phyloP scores from a whole-genome alignment of 2,113 vertebrate species.

The Eulemur rufifrons region DNA sequence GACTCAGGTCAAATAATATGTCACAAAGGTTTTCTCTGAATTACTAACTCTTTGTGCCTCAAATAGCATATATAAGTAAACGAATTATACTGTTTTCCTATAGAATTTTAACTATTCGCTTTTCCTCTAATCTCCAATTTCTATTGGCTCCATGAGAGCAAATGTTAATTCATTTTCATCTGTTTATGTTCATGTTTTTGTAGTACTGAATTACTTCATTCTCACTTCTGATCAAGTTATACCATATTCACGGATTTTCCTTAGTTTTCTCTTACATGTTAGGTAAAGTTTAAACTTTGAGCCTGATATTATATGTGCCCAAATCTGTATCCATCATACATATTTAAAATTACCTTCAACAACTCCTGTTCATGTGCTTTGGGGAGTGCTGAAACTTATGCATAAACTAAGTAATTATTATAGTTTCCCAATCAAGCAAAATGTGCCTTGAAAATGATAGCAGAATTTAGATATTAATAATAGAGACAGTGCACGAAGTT shows the following conservation, averaged over 20 bases:
- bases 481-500: background rate
- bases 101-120: background rate
- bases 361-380: background rate
- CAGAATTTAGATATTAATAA: background rate
- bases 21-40: background rate
- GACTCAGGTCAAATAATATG: background rate
- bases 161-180: background rate
- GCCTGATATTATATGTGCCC: background rate
- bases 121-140: background rate
- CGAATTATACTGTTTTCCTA: background rate
- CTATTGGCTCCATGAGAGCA: background rate
- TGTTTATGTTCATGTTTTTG: background rate
- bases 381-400: background rate
- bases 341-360: background rate
- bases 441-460: background rate
- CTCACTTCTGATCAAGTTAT: background rate
- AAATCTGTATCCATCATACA: background rate
- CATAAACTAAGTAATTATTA: background rate
- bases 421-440: background rate
- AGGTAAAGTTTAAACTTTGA: background rate
- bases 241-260: background rate
- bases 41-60: background rate
- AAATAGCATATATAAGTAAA: background rate
- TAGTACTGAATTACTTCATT: background rate
- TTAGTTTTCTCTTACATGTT: background rate